Percentiles rank a stretch among this genome's conserved stretches.
Conservation (phyloP, 1,140 invertebrate species). For the Zaprionus capensis region DNA sequence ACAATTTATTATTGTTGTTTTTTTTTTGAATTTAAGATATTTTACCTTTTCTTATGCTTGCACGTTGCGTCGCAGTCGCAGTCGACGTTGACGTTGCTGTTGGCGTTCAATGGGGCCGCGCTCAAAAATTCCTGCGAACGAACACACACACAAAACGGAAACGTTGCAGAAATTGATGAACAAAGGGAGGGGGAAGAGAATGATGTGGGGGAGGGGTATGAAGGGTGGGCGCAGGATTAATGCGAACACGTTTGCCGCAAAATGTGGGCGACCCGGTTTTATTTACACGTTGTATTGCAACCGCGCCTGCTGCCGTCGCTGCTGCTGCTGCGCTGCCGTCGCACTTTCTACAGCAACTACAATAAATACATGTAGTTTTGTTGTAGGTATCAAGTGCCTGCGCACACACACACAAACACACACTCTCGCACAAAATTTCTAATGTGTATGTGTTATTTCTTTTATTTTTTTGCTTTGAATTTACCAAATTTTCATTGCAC, state of each 20-base stretch:
- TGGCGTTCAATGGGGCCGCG: conserved; percentile 23
- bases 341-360: conserved; percentile 71
- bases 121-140: conserved; percentile 31
- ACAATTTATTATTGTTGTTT: conserved; percentile 12
- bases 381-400: conserved; percentile 54
- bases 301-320: conserved; percentile 55
- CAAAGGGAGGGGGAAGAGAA: not conserved
- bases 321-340: conserved; percentile 38
- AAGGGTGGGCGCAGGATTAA: conserved; percentile 19
- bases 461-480: conserved; percentile 26
- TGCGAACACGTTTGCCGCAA: conserved; percentile 27
- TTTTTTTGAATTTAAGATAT: not conserved
- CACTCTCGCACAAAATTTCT: conserved; percentile 23
- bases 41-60: conserved; percentile 13
- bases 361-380: conserved; percentile 30
- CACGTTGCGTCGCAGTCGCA: conserved; percentile 5
- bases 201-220: conserved; percentile 3
- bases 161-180: conserved; percentile 34
- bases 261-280: conserved; percentile 70
- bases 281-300: conserved; percentile 63
- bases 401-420: conserved; percentile 19
- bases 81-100: conserved; percentile 22
- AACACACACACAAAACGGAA: conserved; percentile 45
- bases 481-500: conserved; percentile 27
- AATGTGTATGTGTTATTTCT: conserved; percentile 12